Conservation (phyloP, 2,113 vertebrate genomes). For the Pangasianodon gigas region DNA sequence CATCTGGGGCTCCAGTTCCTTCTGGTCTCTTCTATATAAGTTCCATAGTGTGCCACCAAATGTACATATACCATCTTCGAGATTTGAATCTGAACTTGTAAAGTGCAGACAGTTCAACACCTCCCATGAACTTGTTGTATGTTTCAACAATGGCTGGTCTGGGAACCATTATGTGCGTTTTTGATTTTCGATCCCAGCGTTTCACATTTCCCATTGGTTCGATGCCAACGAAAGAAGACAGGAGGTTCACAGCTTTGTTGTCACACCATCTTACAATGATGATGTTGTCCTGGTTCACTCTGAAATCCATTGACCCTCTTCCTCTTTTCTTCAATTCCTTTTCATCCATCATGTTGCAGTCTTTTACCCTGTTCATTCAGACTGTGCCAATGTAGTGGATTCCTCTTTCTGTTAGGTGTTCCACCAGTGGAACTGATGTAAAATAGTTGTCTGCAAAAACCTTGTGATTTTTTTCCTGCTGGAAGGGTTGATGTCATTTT, state of each 20-base stretch:
- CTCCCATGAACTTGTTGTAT: constrained; percentile 41
- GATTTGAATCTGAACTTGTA: constrained; percentile 37
- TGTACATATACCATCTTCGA: constrained; percentile 41
- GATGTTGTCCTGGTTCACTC: constrained; percentile 31
- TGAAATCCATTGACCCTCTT: constrained; percentile 27
- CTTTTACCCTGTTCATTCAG: constrained; percentile 34
- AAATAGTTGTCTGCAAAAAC: constrained; percentile 46
- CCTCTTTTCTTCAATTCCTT: constrained; percentile 14
- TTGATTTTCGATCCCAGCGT: too few relatives aligned
- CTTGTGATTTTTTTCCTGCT: constrained; percentile 19
- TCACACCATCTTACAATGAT: constrained; percentile 44
- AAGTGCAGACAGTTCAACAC: constrained; percentile 38
- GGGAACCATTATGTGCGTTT: background rate
- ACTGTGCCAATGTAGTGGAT: constrained; percentile 35
- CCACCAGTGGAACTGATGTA: constrained; percentile 29
- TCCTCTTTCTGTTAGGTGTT: constrained; percentile 24
- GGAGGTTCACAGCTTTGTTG: constrained; percentile 42
- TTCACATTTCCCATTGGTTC: constrained; percentile 10
- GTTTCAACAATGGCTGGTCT: constrained; percentile 38
- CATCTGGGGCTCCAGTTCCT: constrained; percentile 2
- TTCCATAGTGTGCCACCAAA: constrained; percentile 46
- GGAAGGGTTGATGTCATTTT: constrained; percentile 50
- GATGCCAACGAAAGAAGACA: constrained; percentile 32
- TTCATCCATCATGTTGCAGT: constrained; percentile 41
- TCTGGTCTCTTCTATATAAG: constrained; percentile 38